Conservation (phyloP, 2,888 invertebrate species). For the Nyleta sp. region DNA sequence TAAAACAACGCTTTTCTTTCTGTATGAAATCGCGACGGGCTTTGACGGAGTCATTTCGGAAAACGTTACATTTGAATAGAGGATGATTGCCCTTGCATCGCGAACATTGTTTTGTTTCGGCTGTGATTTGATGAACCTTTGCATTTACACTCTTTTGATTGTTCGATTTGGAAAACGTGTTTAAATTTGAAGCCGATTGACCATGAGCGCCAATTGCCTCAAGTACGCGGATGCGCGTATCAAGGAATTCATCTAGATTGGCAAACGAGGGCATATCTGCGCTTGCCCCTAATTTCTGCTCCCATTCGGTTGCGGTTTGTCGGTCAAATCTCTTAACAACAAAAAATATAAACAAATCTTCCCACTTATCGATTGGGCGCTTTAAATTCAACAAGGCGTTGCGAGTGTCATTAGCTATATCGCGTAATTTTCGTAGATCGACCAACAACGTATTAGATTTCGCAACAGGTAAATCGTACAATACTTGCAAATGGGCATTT, state of each 20-base stretch:
- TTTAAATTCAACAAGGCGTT: background rate
- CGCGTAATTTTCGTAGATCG: conserved; percentile 10
- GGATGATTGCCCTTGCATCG: conserved; percentile 26
- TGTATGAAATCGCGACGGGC: background rate
- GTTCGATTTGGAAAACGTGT: background rate
- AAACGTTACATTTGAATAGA: conserved; percentile 11
- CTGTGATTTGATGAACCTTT: background rate
- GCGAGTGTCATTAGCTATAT: background rate
- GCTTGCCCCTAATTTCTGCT: background rate
- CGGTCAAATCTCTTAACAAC: conserved; percentile 6
- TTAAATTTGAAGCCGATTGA: background rate
- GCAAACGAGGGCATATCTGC: conserved; percentile 5
- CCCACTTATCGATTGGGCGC: conserved; percentile 6
- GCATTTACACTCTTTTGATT: background rate
- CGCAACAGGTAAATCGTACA: background rate
- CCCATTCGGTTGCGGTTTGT: conserved; percentile 5
- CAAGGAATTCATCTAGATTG: conserved; percentile 21
- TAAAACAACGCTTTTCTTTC: conserved; percentile 7
- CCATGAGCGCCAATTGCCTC: background rate
- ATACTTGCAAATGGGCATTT: background rate
- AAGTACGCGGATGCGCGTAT: conserved; percentile 12
- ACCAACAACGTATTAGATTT: background rate
- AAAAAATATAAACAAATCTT: conserved; percentile 11
- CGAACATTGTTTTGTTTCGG: background rate
- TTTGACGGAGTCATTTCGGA: conserved; percentile 2